Evolutionary conservation across 2,797 vertebrate species (phyloP), one percentile per base, ranked within the genome.

Genomic region (Ctenosaura bakeri): DNA sequence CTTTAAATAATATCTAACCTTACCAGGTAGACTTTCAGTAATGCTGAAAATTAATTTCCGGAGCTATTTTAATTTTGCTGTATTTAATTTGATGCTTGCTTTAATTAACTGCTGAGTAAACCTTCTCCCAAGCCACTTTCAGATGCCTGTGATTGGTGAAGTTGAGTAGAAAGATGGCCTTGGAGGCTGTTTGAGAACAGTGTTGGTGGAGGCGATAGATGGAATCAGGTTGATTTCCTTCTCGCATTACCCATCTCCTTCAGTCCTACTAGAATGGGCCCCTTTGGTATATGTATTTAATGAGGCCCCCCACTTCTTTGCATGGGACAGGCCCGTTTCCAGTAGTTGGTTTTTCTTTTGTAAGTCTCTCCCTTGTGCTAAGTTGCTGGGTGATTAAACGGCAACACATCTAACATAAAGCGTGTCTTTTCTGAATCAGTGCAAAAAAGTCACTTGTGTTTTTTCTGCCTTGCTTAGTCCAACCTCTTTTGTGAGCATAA

Each of bases 21-120:
- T 96, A 96, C 96, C 96, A 97, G 97, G 97, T 97, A 96, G 97
- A 95, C 95, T 95, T 32, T 74, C 29, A 64, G 73, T 35, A 88
- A 83, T 59, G 95, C 94, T 96, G 96, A 96, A 96, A 97, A 97
- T 97, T 97, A 97, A 97, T 97, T 97, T 97, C 97, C 97, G 96
- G 97, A 96, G 96, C 97, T 97, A 97, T 97, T 97, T 97, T 97
- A 97, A 97, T 97, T 97, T 97, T 97, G 96, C 97, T 97, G 97
- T 97, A 97, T 96, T 97, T 97, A 97, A 97, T 97, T 97, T 97
- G 97, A 96, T 97, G 96, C 97, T 97, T 97, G 97, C 97, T 97
- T 97, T 97, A 97, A 97, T 97, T 97, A 97, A 97, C 97, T 97
- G 85, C 94, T 80, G 89, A 95, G 95, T 97, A 97, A 96, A 96